These are phyloP conservation scores for Andrena fulva DNA, from an alignment of 2,888 invertebrate genomes.

Conservation along the genomic window DNA sequence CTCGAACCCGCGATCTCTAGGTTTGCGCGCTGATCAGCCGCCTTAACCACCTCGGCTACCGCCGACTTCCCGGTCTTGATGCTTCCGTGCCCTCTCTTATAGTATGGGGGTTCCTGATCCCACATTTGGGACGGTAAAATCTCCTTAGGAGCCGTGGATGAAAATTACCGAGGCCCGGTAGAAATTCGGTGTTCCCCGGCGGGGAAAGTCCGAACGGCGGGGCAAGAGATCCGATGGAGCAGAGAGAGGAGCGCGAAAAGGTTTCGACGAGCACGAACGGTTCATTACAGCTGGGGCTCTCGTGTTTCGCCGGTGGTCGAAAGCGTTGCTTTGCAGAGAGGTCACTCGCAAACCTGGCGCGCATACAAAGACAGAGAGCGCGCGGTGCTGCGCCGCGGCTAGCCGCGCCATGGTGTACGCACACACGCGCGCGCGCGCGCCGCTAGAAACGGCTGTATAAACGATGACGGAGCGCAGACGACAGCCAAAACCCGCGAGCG, in stretches of 20 bases:
- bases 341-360: slow-evolving; percentile 45
- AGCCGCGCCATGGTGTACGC: not conserved
- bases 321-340: slow-evolving; percentile 41
- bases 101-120: too few species aligned
- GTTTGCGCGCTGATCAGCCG: too few species aligned
- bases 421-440: not conserved
- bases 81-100: too few species aligned
- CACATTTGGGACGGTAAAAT: too few species aligned
- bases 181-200: not conserved
- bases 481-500: slow-evolving; percentile 69
- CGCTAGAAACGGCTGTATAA: slow-evolving; percentile 40
- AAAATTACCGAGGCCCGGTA: not conserved
- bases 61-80: too few species aligned
- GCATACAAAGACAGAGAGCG: slow-evolving; percentile 25
- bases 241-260: slow-evolving; percentile 28
- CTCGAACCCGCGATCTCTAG: too few species aligned
- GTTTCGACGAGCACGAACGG: slow-evolving; percentile 49
- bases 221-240: not conserved
- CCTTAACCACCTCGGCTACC: too few species aligned
- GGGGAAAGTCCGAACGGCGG: not conserved
- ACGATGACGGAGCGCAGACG: slow-evolving; percentile 61
- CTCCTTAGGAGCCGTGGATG: not conserved
- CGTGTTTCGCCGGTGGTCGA: slow-evolving; percentile 43
- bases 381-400: not conserved
- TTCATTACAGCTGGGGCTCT: slow-evolving; percentile 52